Percentiles rank a stretch among this genome's conserved stretches.
Evolutionary conservation across 2,113 vertebrate species (phyloP).

Genomic region (Cyprinodon tularosa): DNA sequence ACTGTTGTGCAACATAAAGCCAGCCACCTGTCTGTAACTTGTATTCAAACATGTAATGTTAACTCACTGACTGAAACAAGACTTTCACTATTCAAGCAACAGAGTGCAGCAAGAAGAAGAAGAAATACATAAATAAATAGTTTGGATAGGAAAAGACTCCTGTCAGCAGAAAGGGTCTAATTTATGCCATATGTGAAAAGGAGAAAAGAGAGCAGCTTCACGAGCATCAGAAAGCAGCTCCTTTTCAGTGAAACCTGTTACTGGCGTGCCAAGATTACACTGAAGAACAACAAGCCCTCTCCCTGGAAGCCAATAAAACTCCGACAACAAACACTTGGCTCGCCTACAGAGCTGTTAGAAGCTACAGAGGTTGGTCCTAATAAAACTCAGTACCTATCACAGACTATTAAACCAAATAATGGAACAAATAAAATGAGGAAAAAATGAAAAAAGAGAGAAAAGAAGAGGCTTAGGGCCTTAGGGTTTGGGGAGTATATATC

Average conservation of each 20-base stretch:
- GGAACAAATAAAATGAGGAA: conserved; percentile 48
- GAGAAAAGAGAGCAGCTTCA: conserved; percentile 39
- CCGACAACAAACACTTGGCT: conserved; percentile 76
- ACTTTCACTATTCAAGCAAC: neutral
- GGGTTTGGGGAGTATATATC: conserved; percentile 4
- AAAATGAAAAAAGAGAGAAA: conserved; percentile 5
- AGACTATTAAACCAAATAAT: conserved; percentile 64
- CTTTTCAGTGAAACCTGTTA: conserved; percentile 74
- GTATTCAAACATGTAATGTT: neutral
- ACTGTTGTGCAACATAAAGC: neutral
- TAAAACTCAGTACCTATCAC: conserved; percentile 75
- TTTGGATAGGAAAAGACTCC: conserved; percentile 8
- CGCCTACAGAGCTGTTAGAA: conserved; percentile 65
- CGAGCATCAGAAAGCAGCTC: conserved; percentile 72
- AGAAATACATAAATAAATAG: conserved; percentile 1
- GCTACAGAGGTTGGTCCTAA: conserved; percentile 69
- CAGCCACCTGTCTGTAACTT: conserved; percentile 41
- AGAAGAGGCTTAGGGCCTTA: neutral
- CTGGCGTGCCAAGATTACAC: conserved; percentile 77
- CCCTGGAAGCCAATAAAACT: conserved; percentile 72
- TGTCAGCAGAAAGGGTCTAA: conserved; percentile 31
- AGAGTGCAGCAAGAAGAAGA: neutral
- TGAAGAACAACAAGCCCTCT: conserved; percentile 74
- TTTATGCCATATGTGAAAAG: conserved; percentile 43
- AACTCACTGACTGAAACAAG: neutral